Conservation (phyloP, 2,113 vertebrate species). For the Xyliphius kryptos region DNA sequence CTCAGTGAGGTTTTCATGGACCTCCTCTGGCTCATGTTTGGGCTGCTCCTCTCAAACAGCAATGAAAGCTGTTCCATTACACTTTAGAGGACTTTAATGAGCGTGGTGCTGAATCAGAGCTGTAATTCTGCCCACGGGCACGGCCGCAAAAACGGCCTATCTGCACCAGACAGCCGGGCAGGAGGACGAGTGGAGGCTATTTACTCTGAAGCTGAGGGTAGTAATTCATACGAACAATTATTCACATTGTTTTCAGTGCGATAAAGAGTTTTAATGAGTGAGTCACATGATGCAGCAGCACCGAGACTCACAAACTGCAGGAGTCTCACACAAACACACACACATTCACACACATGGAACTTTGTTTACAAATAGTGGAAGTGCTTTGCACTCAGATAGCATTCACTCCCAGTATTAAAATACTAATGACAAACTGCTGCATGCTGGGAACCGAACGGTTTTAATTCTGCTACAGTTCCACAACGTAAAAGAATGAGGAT, state of each 20-base stretch:
- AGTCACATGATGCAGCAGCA: neutral
- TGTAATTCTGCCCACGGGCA: constrained; percentile 19
- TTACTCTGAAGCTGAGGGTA: constrained; percentile 7
- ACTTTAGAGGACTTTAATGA: constrained; percentile 1
- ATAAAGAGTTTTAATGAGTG: constrained; percentile 8
- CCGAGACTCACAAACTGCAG: neutral
- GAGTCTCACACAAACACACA: no score
- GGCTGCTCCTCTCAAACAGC: neutral
- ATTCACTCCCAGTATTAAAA: no score
- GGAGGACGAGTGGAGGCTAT: constrained; percentile 17
- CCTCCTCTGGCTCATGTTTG: constrained; percentile 7
- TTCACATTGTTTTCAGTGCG: neutral
- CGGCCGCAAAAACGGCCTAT: constrained; percentile 9
- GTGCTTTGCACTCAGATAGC: no score
- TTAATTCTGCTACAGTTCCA: no score
- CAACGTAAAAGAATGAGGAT: no score
- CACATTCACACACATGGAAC: no score
- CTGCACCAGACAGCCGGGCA: neutral
- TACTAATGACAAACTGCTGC: no score
- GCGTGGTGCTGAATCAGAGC: constrained; percentile 13
- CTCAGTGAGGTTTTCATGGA: no score
- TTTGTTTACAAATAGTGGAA: no score
- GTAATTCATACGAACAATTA: constrained; percentile 4
- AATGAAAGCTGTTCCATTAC: neutral
- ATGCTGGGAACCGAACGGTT: no score